Conservation (phyloP, 2,888 invertebrate genomes). For the Troilus luridus region DNA sequence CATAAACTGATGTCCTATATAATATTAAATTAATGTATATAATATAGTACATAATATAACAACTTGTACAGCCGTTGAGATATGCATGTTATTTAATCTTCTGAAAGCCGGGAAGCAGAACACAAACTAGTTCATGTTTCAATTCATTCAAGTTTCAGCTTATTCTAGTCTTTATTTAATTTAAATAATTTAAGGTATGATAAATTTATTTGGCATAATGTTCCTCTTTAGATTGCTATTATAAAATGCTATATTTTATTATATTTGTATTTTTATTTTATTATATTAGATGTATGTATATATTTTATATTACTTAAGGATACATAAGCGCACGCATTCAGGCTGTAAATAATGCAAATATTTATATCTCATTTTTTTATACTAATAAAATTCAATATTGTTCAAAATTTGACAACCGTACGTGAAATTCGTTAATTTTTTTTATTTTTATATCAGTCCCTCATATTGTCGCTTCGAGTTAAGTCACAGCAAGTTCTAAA, state of each 20-base stretch:
- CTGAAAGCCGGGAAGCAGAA: background rate
- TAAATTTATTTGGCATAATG: background rate
- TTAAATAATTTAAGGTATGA: background rate
- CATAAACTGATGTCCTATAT: no score
- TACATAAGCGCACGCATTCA: no score
- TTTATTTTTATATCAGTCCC: no score
- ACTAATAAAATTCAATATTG: no score
- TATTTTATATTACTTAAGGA: background rate
- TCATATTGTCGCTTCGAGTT: no score
- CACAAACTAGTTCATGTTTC: background rate
- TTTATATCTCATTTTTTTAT: no score
- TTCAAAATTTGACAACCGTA: no score
- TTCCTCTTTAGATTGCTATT: background rate
- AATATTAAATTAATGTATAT: no score
- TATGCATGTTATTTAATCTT: background rate
- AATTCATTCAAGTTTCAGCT: background rate
- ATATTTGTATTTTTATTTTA: background rate
- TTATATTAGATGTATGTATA: background rate
- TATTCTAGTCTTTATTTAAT: background rate
- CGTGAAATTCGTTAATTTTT: no score
- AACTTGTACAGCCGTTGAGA: background rate
- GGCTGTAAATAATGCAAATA: no score
- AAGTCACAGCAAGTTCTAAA: no score
- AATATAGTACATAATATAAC: no score
- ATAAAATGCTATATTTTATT: background rate